Percentiles rank a stretch among this genome's conserved stretches.
These are phyloP conservation scores for Paramormyrops kingsleyae DNA, from an alignment of 2,113 vertebrate species.

Conservation along the genomic window DNA sequence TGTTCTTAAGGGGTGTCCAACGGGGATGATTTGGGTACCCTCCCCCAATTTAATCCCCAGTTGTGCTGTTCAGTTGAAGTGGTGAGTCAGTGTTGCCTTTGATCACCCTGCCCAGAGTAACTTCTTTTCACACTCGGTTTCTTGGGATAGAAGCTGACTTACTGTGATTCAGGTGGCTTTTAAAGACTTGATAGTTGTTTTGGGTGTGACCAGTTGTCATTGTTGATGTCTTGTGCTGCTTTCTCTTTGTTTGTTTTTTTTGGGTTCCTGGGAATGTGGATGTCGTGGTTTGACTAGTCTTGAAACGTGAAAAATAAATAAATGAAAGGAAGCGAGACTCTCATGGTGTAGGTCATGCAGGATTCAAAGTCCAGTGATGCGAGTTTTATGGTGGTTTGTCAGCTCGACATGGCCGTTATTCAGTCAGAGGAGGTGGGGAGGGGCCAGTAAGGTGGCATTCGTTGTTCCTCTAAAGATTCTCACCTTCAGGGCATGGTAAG, in stretches of 20 bases:
- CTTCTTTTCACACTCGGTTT: neutral
- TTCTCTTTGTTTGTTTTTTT: neutral
- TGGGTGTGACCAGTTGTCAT: neutral
- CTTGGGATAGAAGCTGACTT: neutral
- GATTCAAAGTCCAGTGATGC: neutral
- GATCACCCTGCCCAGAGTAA: neutral
- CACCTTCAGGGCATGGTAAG: neutral
- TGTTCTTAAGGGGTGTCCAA: neutral
- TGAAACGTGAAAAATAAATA: neutral
- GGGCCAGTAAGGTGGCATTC: neutral
- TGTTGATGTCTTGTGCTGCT: neutral
- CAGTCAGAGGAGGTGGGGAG: neutral
- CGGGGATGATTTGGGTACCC: neutral
- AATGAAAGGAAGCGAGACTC: neutral
- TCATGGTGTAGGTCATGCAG: neutral
- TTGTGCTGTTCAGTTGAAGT: neutral
- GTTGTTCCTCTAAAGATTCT: neutral
- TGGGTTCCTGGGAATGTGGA: neutral
- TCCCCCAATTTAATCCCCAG: neutral
- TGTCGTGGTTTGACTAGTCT: neutral
- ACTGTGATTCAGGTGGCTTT: neutral
- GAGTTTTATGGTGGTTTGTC: neutral
- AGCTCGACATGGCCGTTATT: neutral
- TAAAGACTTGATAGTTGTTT: neutral
- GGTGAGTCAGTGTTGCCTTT: neutral